phyloP scores from a whole-genome alignment of 2,797 vertebrate species.

The Xiphorhynchus erythropygius region DNA sequence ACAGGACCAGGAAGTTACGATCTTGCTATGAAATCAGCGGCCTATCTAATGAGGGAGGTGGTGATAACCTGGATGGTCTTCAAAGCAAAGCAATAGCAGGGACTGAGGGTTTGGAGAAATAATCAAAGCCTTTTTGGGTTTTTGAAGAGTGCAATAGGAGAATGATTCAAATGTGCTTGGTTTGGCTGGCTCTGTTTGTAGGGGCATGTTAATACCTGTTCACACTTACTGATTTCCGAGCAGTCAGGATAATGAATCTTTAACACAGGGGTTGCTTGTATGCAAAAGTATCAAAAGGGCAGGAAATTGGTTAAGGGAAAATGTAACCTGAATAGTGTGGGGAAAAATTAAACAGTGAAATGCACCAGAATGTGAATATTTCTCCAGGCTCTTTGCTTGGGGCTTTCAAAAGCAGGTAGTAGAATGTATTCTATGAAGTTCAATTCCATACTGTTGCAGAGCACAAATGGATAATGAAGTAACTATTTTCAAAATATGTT shows the following conservation, averaged over 20 bases:
- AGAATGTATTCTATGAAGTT: not conserved
- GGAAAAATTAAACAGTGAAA: not conserved
- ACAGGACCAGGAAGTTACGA: not conserved
- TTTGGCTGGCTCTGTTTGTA: not conserved
- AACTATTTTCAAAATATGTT: not conserved
- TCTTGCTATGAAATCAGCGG: not conserved
- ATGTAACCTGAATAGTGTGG: not conserved
- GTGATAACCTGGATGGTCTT: not conserved
- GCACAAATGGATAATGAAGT: not conserved
- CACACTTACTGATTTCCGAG: not conserved
- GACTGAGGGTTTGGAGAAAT: not conserved
- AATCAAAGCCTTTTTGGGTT: not conserved
- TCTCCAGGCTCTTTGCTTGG: not conserved
- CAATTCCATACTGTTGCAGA: not conserved
- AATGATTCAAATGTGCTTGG: not conserved
- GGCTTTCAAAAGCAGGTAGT: not conserved
- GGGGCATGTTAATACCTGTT: not conserved
- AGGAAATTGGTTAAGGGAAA: not conserved
- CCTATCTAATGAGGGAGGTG: not conserved
- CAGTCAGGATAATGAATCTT: not conserved
- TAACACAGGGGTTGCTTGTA: not conserved
- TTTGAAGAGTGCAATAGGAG: not conserved
- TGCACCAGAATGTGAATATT: not conserved
- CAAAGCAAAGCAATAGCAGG: not conserved
- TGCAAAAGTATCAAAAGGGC: not conserved